Percentiles rank a stretch among this genome's conserved stretches.
Evolutionary conservation across 2,113 vertebrate genomes (phyloP).

Genomic region (Sus scrofa): DNA sequence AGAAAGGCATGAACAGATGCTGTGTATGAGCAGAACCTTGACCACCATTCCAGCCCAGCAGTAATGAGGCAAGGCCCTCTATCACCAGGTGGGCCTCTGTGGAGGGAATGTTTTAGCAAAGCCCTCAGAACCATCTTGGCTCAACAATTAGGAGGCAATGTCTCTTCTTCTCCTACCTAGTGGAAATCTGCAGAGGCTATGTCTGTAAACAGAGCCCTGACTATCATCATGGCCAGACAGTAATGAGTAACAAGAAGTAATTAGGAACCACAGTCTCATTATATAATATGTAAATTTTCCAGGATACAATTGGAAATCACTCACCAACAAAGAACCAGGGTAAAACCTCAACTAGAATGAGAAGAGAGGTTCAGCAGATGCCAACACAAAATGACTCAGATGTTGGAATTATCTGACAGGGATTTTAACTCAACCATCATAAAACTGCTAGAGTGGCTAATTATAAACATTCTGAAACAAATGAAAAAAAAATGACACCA

Average conservation of each 20-base stretch:
- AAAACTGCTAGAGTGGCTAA: constrained; percentile 52
- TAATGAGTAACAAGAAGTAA: constrained; percentile 50
- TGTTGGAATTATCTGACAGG: constrained; percentile 49
- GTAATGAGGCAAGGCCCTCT: background rate
- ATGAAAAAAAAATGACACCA: constrained; percentile 39
- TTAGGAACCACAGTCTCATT: constrained; percentile 29
- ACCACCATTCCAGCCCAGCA: background rate
- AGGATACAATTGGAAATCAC: constrained; percentile 58
- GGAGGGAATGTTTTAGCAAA: background rate
- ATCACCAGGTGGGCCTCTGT: background rate
- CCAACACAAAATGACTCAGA: constrained; percentile 41
- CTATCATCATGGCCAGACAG: background rate
- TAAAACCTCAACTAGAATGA: constrained; percentile 46
- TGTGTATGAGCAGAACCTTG: background rate
- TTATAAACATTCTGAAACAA: constrained; percentile 54
- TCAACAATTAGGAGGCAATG: background rate
- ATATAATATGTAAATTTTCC: constrained; percentile 27
- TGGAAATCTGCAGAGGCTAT: background rate
- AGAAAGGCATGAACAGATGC: background rate
- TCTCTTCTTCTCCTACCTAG: background rate
- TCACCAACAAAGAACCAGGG: constrained; percentile 35
- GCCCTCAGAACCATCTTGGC: background rate
- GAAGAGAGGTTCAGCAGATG: constrained; percentile 8
- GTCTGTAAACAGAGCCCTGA: background rate
- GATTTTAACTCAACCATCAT: constrained; percentile 46